phyloP scores from a whole-genome alignment of 2,113 vertebrate species.

The Pangasianodon gigas region DNA sequence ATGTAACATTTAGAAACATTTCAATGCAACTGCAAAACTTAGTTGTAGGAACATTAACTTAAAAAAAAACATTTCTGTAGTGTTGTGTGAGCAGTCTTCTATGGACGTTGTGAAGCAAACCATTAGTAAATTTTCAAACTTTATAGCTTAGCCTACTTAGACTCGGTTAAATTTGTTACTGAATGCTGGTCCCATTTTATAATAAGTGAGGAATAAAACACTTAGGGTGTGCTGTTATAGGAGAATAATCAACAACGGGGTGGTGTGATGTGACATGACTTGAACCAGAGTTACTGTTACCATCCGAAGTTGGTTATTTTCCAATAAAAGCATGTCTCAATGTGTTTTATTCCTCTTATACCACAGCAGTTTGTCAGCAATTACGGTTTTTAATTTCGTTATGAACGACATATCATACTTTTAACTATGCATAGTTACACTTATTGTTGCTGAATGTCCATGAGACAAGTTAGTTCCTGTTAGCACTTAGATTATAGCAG shows the following conservation, averaged over 20 bases:
- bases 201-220: not conserved
- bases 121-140: not conserved
- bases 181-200: not conserved
- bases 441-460: too few relatives aligned
- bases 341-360: too few relatives aligned
- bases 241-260: too few relatives aligned
- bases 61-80: not conserved
- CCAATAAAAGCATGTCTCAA: not conserved
- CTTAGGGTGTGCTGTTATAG: too few relatives aligned
- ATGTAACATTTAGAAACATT: not conserved
- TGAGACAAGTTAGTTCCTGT: too few relatives aligned
- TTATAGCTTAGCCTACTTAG: not conserved
- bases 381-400: too few relatives aligned
- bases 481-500: too few relatives aligned
- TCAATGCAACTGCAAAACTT: not conserved
- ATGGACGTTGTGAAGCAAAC: not conserved
- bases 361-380: too few relatives aligned
- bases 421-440: too few relatives aligned
- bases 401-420: too few relatives aligned
- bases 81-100: not conserved
- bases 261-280: not conserved
- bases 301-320: not conserved
- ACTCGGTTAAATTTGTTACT: not conserved
- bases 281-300: not conserved
- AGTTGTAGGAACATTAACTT: not conserved